Evolutionary conservation across 2,113 vertebrate species (phyloP).

Genomic region (Nannobrachium achirus): DNA sequence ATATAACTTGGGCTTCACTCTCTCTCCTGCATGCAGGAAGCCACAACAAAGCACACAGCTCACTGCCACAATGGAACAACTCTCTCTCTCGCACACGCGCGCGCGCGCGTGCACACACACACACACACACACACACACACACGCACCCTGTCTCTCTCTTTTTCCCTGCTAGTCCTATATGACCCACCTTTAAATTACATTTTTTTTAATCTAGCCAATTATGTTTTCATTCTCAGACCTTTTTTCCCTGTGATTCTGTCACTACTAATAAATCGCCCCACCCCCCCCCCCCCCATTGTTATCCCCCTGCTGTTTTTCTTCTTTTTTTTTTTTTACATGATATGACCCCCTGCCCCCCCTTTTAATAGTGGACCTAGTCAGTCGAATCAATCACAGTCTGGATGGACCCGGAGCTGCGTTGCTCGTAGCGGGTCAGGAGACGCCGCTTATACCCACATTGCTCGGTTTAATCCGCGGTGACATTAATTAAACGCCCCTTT

Average conservation of each 20-base stretch:
- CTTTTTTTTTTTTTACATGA: slow-evolving; percentile 8
- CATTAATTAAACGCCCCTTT: slow-evolving; percentile 31
- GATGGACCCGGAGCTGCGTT: slow-evolving; percentile 1
- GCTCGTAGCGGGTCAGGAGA: slow-evolving; percentile 14
- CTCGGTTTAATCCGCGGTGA: slow-evolving; percentile 20
- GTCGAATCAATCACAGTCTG: slow-evolving; percentile 28
- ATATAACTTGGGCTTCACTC: slow-evolving; percentile 5
- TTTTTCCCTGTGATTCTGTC: slow-evolving; percentile 23
- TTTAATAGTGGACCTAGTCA: neutral
- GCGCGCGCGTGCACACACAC: neutral
- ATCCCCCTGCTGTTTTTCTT: slow-evolving; percentile 8
- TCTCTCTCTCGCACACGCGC: no score
- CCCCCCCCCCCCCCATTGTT: neutral
- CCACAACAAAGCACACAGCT: slow-evolving; percentile 44
- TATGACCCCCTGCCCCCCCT: neutral
- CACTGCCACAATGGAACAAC: slow-evolving; percentile 49
- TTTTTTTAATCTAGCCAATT: slow-evolving; percentile 25
- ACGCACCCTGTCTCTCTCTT: slow-evolving; percentile 13
- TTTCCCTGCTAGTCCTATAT: neutral
- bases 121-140: neutral
- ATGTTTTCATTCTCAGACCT: slow-evolving; percentile 26
- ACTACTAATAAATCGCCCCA: slow-evolving; percentile 23
- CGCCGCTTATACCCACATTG: slow-evolving; percentile 18
- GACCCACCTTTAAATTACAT: slow-evolving; percentile 8
- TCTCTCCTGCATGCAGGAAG: slow-evolving; percentile 54